Percentiles rank a stretch among this genome's conserved stretches.
Evolutionary conservation across 2,113 vertebrate genomes (phyloP).

Genomic region (Siniperca knerii): DNA sequence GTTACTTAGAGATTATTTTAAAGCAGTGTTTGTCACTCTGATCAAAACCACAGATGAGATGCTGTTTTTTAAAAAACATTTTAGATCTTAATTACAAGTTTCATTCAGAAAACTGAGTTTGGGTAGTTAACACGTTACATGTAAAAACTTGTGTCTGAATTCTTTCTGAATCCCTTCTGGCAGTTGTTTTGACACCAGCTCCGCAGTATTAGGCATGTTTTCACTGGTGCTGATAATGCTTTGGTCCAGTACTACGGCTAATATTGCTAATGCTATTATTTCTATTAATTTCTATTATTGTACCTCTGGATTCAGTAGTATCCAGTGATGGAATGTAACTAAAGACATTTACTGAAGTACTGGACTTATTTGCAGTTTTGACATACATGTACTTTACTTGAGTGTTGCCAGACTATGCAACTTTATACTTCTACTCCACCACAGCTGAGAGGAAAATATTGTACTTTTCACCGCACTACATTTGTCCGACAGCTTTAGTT

Average conservation of each 20-base stretch:
- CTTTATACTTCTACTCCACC: background rate
- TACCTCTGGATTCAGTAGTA: background rate
- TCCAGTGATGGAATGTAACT: too few species aligned
- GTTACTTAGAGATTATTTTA: background rate
- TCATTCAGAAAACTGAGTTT: background rate
- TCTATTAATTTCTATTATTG: background rate
- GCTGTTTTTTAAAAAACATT: too few species aligned
- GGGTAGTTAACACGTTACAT: background rate
- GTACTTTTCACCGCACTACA: background rate
- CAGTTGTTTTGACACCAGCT: too few species aligned
- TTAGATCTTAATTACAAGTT: background rate
- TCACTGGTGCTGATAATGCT: background rate
- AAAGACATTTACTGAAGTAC: background rate
- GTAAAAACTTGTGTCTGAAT: background rate
- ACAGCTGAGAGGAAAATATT: background rate
- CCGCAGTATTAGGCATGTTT: background rate
- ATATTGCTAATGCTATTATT: background rate
- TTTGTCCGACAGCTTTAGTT: background rate
- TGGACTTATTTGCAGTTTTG: too few species aligned
- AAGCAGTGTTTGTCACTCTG: background rate
- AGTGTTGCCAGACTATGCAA: background rate
- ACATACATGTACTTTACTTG: background rate
- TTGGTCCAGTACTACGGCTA: too few species aligned
- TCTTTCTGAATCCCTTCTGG: background rate
- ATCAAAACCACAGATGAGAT: background rate